Base-by-base conservation (phyloP, 2,113 vertebrate genomes). In the Takifugu bimaculatus region DNA sequence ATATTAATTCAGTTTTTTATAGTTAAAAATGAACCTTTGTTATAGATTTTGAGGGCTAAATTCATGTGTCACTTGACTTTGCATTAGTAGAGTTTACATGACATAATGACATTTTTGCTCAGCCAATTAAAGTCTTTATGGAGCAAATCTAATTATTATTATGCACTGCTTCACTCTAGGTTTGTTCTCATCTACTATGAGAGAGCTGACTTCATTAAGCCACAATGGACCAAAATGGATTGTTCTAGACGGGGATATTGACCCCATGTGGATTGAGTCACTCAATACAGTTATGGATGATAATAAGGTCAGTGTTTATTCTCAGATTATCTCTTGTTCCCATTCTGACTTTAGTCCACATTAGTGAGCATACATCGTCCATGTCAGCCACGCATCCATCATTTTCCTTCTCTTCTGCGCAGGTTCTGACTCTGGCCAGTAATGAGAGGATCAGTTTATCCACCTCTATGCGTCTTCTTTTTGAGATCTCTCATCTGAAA, bases 221-320 rank as follows among this genome's bases (percentile, higher is more conserved):
- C 85, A 84, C 6, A 82, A 88, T 2, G 88, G 78, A 26, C 88
- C 77, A 0, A 93, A 93, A 77, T 87, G 92, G 88, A 91, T 90
- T 63, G 87, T 93, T 35, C 74, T 93, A 61, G 89, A 89, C 72
- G 91, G 90, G 29, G 89, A 88, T 80, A 90, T 84, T 77, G 91
- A 92, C 75, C 76, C 56, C 2, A 88, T 91, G 90, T 92, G 92
- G 91, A 88, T 90, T 0, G 90, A 93, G 68, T 91, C 89, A n/a
- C 85, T 93, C 9, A 93, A 91, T 56, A 93, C 90, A 15, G 85
- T 90, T 4, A 90, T 90, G 91, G 88, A 92, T 35, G 80, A 91
- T 70, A 93, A 91, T 27, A 90, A 94, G 88, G 89, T 91, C 14
- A 51, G 29, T 54, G 28, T 60, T 11, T 26, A 57, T 5, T 59